phyloP scores from a whole-genome alignment of 2,888 invertebrate species.

The Caenorhabditis imperialis region DNA sequence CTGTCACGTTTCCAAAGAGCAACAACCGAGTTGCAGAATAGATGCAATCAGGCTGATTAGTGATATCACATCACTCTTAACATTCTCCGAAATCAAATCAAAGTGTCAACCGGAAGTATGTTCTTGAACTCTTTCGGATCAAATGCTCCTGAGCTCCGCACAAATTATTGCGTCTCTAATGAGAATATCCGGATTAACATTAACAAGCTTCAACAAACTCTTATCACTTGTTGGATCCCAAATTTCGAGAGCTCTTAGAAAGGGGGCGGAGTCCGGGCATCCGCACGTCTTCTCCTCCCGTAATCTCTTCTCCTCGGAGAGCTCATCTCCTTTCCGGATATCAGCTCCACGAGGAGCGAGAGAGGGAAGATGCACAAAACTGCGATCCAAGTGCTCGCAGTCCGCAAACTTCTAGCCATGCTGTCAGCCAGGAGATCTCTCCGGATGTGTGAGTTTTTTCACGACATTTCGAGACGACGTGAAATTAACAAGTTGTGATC shows the following conservation, averaged over 20 bases:
- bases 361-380: constrained; percentile 33
- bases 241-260: constrained; percentile 5
- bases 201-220: too few relatives aligned
- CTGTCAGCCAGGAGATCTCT: constrained; percentile 52
- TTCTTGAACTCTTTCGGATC: too few relatives aligned
- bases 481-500: too few relatives aligned
- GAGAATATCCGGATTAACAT: constrained; percentile 30
- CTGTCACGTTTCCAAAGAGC: too few relatives aligned
- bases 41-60: too few relatives aligned
- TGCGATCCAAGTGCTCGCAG: constrained; percentile 46
- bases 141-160: not conserved
- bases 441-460: constrained; percentile 48
- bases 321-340: constrained; percentile 41
- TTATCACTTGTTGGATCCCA: constrained; percentile 3
- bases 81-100: too few relatives aligned
- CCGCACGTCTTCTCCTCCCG: constrained; percentile 25
- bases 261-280: constrained; percentile 10
- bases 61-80: too few relatives aligned
- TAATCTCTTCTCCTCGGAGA: constrained; percentile 42
- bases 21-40: too few relatives aligned
- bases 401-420: constrained; percentile 48
- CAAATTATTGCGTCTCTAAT: constrained; percentile 15
- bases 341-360: constrained; percentile 8
- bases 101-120: too few relatives aligned
- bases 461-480: too few relatives aligned